Conservation (phyloP, 2,113 vertebrate genomes). For the Epinephelus lanceolatus region DNA sequence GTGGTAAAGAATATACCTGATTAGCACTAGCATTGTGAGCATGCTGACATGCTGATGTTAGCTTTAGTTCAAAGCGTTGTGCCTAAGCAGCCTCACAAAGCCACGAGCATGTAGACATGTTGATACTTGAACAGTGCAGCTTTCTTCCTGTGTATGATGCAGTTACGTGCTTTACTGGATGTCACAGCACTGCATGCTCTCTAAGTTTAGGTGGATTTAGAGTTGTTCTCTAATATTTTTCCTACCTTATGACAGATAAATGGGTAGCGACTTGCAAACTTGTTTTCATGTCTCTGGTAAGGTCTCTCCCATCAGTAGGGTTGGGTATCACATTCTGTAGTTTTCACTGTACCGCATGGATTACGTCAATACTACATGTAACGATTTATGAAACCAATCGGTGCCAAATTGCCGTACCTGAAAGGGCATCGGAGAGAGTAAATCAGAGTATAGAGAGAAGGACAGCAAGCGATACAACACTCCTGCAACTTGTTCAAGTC, state of each 20-base stretch:
- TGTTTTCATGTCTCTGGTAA: not conserved
- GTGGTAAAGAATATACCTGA: not conserved
- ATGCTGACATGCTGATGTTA: not conserved
- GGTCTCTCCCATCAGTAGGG: too few relatives aligned
- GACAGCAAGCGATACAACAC: too few relatives aligned
- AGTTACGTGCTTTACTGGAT: not conserved
- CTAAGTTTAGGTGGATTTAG: not conserved
- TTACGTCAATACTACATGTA: too few relatives aligned
- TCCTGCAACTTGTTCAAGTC: too few relatives aligned
- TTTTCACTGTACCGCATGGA: too few relatives aligned
- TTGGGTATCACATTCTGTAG: too few relatives aligned
- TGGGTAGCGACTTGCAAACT: too few relatives aligned
- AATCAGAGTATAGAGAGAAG: too few relatives aligned
- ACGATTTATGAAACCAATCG: too few relatives aligned
- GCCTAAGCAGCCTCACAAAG: not conserved
- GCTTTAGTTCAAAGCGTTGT: not conserved
- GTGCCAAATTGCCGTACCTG: too few relatives aligned
- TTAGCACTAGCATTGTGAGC: not conserved
- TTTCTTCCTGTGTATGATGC: not conserved
- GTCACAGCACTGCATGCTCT: not conserved
- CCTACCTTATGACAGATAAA: not conserved
- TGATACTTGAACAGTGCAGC: not conserved
- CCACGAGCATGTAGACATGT: not conserved
- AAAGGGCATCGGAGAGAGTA: too few relatives aligned
- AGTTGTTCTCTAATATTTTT: not conserved